Base-by-base conservation (phyloP, 2,113 vertebrate species). In the Scartelaos histophorus region DNA sequence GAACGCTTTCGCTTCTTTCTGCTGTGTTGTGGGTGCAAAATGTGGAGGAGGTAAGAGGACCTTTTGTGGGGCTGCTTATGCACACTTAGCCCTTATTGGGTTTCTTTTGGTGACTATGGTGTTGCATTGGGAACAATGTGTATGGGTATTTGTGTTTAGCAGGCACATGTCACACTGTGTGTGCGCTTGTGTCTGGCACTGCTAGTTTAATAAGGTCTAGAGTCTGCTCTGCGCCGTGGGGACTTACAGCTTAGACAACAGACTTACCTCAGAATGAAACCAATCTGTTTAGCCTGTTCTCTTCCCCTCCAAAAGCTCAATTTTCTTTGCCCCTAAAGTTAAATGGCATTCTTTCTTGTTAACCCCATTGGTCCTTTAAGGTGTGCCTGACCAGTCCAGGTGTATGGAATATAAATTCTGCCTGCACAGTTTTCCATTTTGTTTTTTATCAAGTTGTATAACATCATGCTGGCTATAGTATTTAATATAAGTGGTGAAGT, bases 261-360 rank as follows among this genome's bases (percentile, higher is more conserved):
- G 82, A 87, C 82, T 91, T 93, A 92, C 91, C 85, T 90, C 87
- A 87, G 88, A 92, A 90, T 91, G 85, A 93, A 93, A 90, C 91
- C 93, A 92, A 93, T 93, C 91, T 94, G 92, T 90, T 90, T 85
- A 89, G 88, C 82, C 83, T 81, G 82, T 85, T 90, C 84, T 78
- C 82, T 84, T 91, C 88, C 86, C 84, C 87, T 85, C 71, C 82
- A 90, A 88, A 83, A n/a, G 82, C 85, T 88, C 82, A 71, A 76
- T 93, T 89, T 92, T 87, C 69, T 83, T 85, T 86, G 87, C 86
- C 85, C 88, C 84, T 85, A 88, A 91, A 93, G 87, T 85, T 85
- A 89, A 92, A 87, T 92, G 91, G 91, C 89, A 92, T 92, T 90
- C 46, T 87, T 86, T 85, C 87, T 80, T 66, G 57, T 22, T 71